Base-by-base conservation (phyloP, 30 jellyfish, hydroid and myxozoan genomes). In the Hydractinia echinata region DNA sequence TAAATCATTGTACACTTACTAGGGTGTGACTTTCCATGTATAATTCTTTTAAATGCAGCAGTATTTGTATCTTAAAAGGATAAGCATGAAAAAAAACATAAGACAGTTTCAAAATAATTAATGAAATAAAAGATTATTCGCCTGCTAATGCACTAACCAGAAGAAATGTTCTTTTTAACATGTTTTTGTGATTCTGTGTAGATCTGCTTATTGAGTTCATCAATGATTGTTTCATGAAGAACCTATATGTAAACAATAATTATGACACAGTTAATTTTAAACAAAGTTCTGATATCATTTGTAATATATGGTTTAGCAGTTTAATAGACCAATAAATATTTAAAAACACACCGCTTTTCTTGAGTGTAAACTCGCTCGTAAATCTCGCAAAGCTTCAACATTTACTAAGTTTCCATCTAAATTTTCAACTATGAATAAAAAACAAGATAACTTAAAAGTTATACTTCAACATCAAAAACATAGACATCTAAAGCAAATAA, bases 321-420 rank as follows among this genome's bases (percentile, higher is more conserved):
- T 30, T 1, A 30, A 6, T 7, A 50, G 7, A 53, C 5, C 54
- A 10, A 16, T 18, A 80, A 5, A 51, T 1, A n/a, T 21, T 30
- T 30, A 30, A 30, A 30, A 30, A 82, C 86, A 52, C 71, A 88
- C 94, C 88, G 86, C 79, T 85, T 86, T 83, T 53, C 99, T 79
- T 1, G 89, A 81, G 30, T 77, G 78, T 9, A 93, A 86, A 61
- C 94, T 95, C 30, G 83, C 66, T 53, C 86, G 70, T 55, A 93
- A 55, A 10, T 93, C 99, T 9, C 99, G 87, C 30, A 93, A 61
- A 18, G 99, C 99, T 18, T 93, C 99, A 6, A 93, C 99, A 69
- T 77, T 77, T 67, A 81, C 58, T 5, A 93, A 84, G 14, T 85
- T 77, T 50, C 80, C 83, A 66, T 93, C 95, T 60, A 87, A 55